Evolutionary conservation across 2,888 invertebrate genomes (phyloP), one percentile per base, ranked within the genome.

Genomic region (Bellardia pandia): DNA sequence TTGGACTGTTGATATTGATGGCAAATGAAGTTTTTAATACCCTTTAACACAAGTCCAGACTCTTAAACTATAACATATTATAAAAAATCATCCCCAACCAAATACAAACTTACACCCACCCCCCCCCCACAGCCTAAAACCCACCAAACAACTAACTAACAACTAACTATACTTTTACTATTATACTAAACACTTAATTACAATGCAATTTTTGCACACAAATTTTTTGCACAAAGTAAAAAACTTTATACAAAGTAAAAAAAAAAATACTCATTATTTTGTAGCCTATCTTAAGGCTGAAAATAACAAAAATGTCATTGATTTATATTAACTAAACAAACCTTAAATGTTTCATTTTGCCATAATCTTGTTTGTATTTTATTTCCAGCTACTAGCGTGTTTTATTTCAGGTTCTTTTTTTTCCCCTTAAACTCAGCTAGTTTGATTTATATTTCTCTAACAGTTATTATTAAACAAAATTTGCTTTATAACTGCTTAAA

Each of bases 311-410:
- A 78, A 64, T 77, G 72, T 72, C 58, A 58, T 78, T 23, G 33
- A 42, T 1, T 23, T 45, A 42, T 1, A 8, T 60, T 56, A 33
- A 72, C 45, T 42, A 64, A 58, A n/a, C 2, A n/a, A 75, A 58
- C 30, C 16, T 45, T 69, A 42, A 82, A 40, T 2, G 33, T 33
- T 33, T 33, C 51, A 76, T 74, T 68, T 69, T n/a, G 9, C 40
- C 66, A 78, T 30, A 66, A 23, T n/a, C 30, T 66, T 66, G 11
- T 45, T 45, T 45, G 45, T 45, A 7, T 14, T 83, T 30, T 13
- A 42, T 3, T 53, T 42, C 6, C 3, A 76, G 48, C 68, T 51
- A 74, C n/a, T 75, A 45, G 85, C 85, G 74, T 85, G 74, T 62
- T 62, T 60, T 72, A 58, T 48, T 84, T 78, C 14, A 2, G 23